Conservation (phyloP, 1,140 invertebrate species). For the Gerris buenoi region DNA sequence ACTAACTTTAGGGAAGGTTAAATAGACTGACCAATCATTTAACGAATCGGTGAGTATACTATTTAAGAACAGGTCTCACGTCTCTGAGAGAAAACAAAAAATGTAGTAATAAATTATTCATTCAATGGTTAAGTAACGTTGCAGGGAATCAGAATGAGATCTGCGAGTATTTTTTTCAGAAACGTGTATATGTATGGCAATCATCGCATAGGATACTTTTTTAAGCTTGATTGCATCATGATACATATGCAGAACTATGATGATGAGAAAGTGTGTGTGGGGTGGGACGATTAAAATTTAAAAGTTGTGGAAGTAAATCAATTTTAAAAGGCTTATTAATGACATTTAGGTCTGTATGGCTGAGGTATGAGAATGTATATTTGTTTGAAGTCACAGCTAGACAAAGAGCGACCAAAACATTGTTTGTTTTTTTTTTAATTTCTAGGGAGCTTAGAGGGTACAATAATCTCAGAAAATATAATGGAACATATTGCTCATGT, state of each 20-base stretch:
- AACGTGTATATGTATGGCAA: too few relatives aligned
- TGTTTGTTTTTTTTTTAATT: neutral
- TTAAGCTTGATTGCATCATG: too few relatives aligned
- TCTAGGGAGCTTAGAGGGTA: constrained; percentile 45
- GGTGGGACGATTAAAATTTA: neutral
- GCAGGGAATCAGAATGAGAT: too few relatives aligned
- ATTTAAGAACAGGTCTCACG: neutral
- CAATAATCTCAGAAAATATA: constrained; percentile 53
- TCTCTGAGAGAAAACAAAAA: neutral
- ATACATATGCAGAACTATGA: too few relatives aligned
- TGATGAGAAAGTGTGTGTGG: neutral
- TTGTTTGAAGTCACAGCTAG: too few relatives aligned
- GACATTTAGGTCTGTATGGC: too few relatives aligned
- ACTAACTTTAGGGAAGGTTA: too few relatives aligned
- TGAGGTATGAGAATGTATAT: too few relatives aligned
- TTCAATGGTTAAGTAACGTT: neutral
- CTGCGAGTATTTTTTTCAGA: too few relatives aligned
- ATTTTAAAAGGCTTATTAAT: neutral
- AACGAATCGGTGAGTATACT: too few relatives aligned
- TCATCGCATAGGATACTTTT: too few relatives aligned
- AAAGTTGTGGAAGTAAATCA: neutral
- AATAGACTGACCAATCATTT: too few relatives aligned
- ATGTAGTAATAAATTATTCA: neutral
- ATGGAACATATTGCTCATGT: constrained; percentile 65
- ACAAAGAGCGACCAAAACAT: neutral